Evolutionary conservation across 2,113 vertebrate species (phyloP).

Genomic region (Carassius gibelio): DNA sequence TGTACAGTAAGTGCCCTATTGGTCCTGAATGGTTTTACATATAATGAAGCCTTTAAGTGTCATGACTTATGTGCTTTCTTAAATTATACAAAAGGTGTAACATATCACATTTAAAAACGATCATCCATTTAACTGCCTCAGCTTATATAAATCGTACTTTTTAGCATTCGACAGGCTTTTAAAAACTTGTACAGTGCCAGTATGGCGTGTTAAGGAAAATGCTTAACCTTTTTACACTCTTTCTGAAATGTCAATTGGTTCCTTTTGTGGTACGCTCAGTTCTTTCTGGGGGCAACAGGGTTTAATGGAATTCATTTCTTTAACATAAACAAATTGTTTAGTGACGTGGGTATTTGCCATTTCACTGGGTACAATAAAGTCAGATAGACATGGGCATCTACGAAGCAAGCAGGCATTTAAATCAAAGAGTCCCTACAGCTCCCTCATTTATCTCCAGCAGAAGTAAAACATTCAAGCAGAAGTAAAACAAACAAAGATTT

Average conservation of each 20-base stretch:
- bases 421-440: slow-evolving; percentile 18
- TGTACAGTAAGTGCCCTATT: background rate
- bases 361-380: slow-evolving; percentile 31
- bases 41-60: slow-evolving; percentile 9
- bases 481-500: slow-evolving; percentile 25
- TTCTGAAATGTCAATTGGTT: slow-evolving; percentile 40
- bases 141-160: slow-evolving; percentile 15
- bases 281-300: slow-evolving; percentile 29
- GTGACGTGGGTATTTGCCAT: slow-evolving; percentile 32
- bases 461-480: slow-evolving; percentile 19
- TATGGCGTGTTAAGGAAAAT: slow-evolving; percentile 29
- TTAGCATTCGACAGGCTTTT: slow-evolving; percentile 43
- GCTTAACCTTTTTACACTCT: slow-evolving; percentile 50
- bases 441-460: slow-evolving; percentile 13
- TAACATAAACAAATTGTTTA: slow-evolving; percentile 49
- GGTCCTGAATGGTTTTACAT: background rate
- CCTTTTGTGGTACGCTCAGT: slow-evolving; percentile 20
- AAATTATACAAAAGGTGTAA: slow-evolving; percentile 29
- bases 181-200: slow-evolving; percentile 45
- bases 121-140: background rate
- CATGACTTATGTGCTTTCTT: slow-evolving; percentile 28
- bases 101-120: slow-evolving; percentile 7
- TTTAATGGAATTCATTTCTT: slow-evolving; percentile 47
- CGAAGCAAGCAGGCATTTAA: background rate
- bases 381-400: slow-evolving; percentile 6